Base-by-base conservation (phyloP, 2,113 vertebrate genomes). In the Crotalus tigris region DNA sequence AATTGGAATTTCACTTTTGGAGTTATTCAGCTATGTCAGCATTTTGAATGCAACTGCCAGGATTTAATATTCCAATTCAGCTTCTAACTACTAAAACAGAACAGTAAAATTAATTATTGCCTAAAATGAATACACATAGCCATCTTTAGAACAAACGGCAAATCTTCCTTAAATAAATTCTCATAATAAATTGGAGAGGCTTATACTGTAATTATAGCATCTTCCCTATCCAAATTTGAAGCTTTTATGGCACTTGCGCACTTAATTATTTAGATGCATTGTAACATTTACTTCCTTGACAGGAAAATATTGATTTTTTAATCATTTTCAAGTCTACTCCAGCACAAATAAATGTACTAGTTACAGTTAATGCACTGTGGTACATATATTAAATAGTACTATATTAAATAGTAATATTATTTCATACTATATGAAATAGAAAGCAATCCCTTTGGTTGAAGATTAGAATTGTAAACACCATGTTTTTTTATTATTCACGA, bases 311-410 rank as follows among this genome's bases (percentile, higher is more conserved):
- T 98, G 98, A 99, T 98, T 98, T 98, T 98, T 98, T 98, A 98
- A 99, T 99, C 98, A 99, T 99, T 98, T 98, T 98, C 97, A 97
- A 98, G 98, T 97, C 98, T 98, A 97, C 97, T 98, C 97, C 97
- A 98, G 98, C 97, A 98, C 97, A 98, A 98, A 98, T 98, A 98
- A 98, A 98, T 98, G 98, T 98, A 98, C 97, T 98, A 98, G 98
- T 98, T 98, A 98, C 97, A 98, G 98, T 98, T 98, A 98, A 98
- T 98, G 97, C 97, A 98, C 97, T 98, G 96, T 98, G 95, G 17
- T 98, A 98, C 97, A 97, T 2, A 96, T 97, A 97, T 97, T 98
- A 98, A 98, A 96, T 24, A 97, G 92, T 93, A 89, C 96, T 69
- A 15, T 33, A 33, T 17, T n/a, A 33, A 33, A 96, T 95, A 97